A percentile compares a stretch with the other conserved stretches of the same genome.
These are phyloP conservation scores for Paedocypris sp. DNA, from an alignment of 2,113 vertebrate genomes.

Conservation along the genomic window DNA sequence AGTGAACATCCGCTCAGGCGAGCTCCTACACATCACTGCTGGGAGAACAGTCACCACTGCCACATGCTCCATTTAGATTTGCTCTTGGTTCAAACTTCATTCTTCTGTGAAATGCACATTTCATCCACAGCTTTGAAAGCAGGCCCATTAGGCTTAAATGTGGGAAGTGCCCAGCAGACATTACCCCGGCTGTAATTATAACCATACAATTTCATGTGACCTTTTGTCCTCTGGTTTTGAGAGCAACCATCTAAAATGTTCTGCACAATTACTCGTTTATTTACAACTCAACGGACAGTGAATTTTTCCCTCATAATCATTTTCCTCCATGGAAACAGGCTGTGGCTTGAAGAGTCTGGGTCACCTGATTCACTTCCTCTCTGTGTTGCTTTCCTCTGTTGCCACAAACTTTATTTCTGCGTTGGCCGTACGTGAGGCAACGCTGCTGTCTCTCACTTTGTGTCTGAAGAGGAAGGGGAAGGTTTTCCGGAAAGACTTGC, in stretches of 20 bases:
- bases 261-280: too few relatives aligned
- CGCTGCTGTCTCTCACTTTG: slow-evolving; percentile 64
- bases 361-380: slow-evolving; percentile 38
- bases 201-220: neutral
- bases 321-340: too few relatives aligned
- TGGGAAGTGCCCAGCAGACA: neutral
- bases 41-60: too few relatives aligned
- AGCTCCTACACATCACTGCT: slow-evolving; percentile 28
- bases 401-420: slow-evolving; percentile 74
- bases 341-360: neutral
- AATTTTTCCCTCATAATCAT: neutral
- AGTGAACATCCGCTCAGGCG: slow-evolving; percentile 18
- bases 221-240: neutral
- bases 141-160: too few relatives aligned
- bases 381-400: slow-evolving; percentile 56
- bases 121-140: neutral
- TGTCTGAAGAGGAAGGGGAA: slow-evolving; percentile 71
- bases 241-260: neutral
- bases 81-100: neutral
- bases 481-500: slow-evolving; percentile 70
- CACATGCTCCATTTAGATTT: slow-evolving; percentile 1
- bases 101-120: neutral
- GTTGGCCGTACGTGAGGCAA: slow-evolving; percentile 64
- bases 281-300: neutral
- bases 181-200: neutral